A percentile compares a stretch with the other conserved stretches of the same genome.
Conservation (phyloP, 2,888 invertebrate species). For the Leptogaster cylindrica region DNA sequence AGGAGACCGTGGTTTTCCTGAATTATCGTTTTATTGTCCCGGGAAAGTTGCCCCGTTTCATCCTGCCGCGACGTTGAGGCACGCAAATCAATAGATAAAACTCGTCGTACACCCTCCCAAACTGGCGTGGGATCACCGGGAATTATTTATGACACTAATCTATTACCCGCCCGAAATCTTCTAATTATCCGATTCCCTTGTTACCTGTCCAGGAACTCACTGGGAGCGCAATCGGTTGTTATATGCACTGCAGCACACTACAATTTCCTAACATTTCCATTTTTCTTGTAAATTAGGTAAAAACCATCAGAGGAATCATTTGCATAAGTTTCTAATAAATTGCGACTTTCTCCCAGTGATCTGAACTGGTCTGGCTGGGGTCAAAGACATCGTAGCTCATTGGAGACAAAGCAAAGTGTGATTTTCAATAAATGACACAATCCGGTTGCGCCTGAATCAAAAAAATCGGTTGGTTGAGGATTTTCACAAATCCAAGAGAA, state of each 20-base stretch:
- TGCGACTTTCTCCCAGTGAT: conserved; percentile 33
- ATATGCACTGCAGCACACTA: too few relatives aligned
- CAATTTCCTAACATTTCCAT: conserved; percentile 12
- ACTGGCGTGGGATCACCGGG: not conserved
- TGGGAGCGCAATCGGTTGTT: too few relatives aligned
- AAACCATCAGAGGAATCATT: conserved; percentile 29
- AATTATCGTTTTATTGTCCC: conserved; percentile 29
- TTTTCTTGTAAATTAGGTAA: conserved; percentile 14
- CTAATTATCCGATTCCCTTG: too few relatives aligned
- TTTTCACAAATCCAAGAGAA: conserved; percentile 20
- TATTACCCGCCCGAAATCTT: too few relatives aligned
- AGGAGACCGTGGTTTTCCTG: conserved; percentile 7
- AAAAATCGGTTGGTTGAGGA: conserved; percentile 8
- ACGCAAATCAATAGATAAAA: conserved; percentile 28
- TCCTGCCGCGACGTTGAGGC: not conserved
- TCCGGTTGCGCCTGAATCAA: conserved; percentile 6
- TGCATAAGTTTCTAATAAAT: conserved; percentile 41
- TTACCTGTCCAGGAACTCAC: too few relatives aligned
- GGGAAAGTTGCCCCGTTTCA: conserved; percentile 9
- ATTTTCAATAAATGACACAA: conserved; percentile 30
- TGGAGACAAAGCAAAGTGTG: conserved; percentile 8
- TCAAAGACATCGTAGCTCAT: conserved; percentile 30
- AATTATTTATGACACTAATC: not conserved
- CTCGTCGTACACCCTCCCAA: conserved; percentile 4
- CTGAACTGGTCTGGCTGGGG: conserved; percentile 9